Conservation (phyloP, 2,113 vertebrate genomes). For the Pseudorhombus dupliciocellatus region DNA sequence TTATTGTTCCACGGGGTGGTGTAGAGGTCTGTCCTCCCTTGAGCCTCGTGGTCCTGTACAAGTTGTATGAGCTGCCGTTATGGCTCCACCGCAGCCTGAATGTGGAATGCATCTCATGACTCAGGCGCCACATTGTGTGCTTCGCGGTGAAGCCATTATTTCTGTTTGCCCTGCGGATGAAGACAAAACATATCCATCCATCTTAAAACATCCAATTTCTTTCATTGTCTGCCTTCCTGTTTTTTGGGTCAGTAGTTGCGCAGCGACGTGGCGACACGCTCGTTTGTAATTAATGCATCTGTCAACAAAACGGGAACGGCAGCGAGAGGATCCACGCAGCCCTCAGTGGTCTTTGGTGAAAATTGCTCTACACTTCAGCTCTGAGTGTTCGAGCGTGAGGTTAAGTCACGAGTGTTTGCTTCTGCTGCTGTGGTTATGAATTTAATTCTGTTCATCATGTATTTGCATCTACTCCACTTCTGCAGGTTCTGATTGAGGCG, state of each 20-base stretch:
- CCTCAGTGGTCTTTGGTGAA: slow-evolving; percentile 13
- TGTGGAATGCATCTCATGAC: slow-evolving; percentile 66
- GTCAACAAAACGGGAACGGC: slow-evolving; percentile 31
- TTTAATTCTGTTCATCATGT: slow-evolving; percentile 31
- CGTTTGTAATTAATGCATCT: slow-evolving; percentile 58
- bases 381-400: slow-evolving; percentile 16
- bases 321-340: slow-evolving; percentile 15
- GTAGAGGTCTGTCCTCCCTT: slow-evolving; percentile 60
- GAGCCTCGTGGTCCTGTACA: slow-evolving; percentile 63
- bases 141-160: slow-evolving; percentile 78
- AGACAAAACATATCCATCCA: slow-evolving; percentile 55
- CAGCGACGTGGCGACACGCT: slow-evolving; percentile 28
- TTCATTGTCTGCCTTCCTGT: slow-evolving; percentile 51
- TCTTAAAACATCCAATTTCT: slow-evolving; percentile 44
- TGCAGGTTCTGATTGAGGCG: slow-evolving; percentile 94
- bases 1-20: slow-evolving; percentile 70
- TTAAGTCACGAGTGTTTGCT: slow-evolving; percentile 18
- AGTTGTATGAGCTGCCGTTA: slow-evolving; percentile 66
- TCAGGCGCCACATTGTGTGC: slow-evolving; percentile 57
- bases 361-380: slow-evolving; percentile 24
- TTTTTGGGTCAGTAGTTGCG: slow-evolving; percentile 57
- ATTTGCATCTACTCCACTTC: slow-evolving; percentile 41
- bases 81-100: slow-evolving; percentile 58
- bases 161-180: slow-evolving; percentile 62
- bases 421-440: slow-evolving; percentile 10